phyloP scores from a whole-genome alignment of 2,113 vertebrate genomes.

The Pithys albifrons region DNA sequence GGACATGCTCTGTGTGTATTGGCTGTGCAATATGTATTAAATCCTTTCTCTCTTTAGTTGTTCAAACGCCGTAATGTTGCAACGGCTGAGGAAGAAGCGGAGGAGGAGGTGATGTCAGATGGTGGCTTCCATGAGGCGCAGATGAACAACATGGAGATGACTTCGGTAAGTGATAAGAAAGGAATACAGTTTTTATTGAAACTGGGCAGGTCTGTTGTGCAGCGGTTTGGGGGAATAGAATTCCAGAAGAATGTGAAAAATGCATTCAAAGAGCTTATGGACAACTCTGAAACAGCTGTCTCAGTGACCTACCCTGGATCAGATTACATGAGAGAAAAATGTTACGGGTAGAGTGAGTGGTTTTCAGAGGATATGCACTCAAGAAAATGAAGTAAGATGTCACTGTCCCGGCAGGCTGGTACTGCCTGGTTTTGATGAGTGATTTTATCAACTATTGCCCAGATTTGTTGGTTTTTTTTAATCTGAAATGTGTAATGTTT shows the following conservation, averaged over 20 bases:
- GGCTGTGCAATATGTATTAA: background rate
- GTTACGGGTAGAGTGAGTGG: background rate
- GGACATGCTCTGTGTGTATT: background rate
- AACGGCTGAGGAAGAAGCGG: conserved; percentile 87
- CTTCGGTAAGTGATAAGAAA: conserved; percentile 75
- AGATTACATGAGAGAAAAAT: background rate
- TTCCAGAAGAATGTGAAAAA: background rate
- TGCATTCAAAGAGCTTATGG: background rate
- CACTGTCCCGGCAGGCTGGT: background rate
- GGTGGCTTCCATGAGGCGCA: conserved; percentile 94
- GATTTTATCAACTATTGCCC: background rate
- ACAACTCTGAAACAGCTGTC: background rate
- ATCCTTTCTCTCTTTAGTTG: conserved; percentile 74
- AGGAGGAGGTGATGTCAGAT: conserved; percentile 97
- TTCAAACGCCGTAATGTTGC: conserved; percentile 98
- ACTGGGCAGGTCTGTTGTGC: background rate
- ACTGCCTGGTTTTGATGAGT: background rate
- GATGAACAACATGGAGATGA: conserved; percentile 95
- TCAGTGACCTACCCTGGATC: background rate
- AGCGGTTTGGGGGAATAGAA: background rate
- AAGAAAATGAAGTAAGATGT: background rate
- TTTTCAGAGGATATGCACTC: background rate
- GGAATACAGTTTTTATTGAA: background rate
- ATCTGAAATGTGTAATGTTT: background rate
- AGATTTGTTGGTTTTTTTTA: background rate